phyloP scores from a whole-genome alignment of 2,888 invertebrate genomes.

The Folsomia manolachei region DNA sequence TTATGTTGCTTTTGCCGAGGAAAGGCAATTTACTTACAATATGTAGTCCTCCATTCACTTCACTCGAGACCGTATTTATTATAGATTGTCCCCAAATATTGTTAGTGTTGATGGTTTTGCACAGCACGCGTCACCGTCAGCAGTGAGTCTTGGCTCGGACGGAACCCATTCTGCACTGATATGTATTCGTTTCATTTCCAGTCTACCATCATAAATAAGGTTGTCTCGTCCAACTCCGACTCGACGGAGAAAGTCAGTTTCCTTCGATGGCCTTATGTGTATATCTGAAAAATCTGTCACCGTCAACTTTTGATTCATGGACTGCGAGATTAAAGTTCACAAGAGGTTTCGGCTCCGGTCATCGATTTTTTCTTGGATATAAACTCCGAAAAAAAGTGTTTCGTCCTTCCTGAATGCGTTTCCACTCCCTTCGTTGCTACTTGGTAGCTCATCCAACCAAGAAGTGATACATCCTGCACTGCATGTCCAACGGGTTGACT shows the following conservation, averaged over 20 bases:
- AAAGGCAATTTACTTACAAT: no score
- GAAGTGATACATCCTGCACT: neutral
- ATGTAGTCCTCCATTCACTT: neutral
- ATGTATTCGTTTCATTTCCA: no score
- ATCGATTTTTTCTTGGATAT: neutral
- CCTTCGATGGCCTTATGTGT: no score
- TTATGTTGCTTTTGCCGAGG: neutral
- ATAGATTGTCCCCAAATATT: slow-evolving; percentile 33
- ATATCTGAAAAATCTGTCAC: slow-evolving; percentile 10
- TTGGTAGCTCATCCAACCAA: neutral
- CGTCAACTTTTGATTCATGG: slow-evolving; percentile 15
- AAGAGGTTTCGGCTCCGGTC: slow-evolving; percentile 5
- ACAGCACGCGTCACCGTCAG: neutral
- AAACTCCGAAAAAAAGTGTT: neutral
- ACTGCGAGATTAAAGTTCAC: slow-evolving; percentile 12
- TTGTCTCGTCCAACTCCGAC: neutral
- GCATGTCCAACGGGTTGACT: neutral
- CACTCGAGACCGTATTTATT: neutral
- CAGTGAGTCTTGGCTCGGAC: no score
- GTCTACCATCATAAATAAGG: neutral
- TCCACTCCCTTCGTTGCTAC: no score
- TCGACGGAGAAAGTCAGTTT: neutral
- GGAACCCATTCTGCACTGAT: no score
- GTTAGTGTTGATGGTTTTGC: slow-evolving; percentile 33
- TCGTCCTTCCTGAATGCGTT: no score